These are phyloP conservation scores for Nemopilema nomurai DNA, from an alignment of 30 jellyfish, hydroid and myxozoan genomes.

Conservation along the genomic window DNA sequence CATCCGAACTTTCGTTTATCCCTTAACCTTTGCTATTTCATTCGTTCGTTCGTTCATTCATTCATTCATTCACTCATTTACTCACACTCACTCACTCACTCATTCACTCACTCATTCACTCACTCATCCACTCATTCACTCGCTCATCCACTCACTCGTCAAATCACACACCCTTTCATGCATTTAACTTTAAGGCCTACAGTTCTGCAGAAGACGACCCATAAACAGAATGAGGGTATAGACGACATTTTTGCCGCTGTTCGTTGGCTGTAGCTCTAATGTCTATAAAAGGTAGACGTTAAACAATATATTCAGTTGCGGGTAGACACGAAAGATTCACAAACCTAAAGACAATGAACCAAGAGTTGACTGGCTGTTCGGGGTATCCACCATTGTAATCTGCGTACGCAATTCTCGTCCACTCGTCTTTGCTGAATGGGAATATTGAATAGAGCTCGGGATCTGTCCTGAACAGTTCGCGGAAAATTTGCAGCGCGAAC, in stretches of 20 bases:
- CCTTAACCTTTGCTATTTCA: neutral
- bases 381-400: conserved; percentile 88
- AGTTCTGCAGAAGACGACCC: too few species aligned
- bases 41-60: neutral
- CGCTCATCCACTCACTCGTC: neutral
- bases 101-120: neutral
- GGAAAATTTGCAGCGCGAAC: conserved; percentile 69
- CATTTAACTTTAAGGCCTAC: too few species aligned
- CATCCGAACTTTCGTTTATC: neutral
- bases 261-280: too few species aligned
- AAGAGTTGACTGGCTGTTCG: conserved; percentile 80
- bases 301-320: too few species aligned
- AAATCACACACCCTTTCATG: too few species aligned
- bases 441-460: conserved; percentile 62
- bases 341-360: conserved; percentile 86
- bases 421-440: conserved; percentile 80
- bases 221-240: too few species aligned
- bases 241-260: too few species aligned
- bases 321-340: neutral
- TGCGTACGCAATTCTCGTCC: conserved; percentile 78
- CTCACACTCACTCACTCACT: neutral
- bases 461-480: conserved; percentile 57
- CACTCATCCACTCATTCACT: neutral
- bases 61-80: neutral
- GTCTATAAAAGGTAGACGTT: too few species aligned